Conservation (phyloP, 53 echinoderm and acorn worm species). For the Holothuria scabra region DNA sequence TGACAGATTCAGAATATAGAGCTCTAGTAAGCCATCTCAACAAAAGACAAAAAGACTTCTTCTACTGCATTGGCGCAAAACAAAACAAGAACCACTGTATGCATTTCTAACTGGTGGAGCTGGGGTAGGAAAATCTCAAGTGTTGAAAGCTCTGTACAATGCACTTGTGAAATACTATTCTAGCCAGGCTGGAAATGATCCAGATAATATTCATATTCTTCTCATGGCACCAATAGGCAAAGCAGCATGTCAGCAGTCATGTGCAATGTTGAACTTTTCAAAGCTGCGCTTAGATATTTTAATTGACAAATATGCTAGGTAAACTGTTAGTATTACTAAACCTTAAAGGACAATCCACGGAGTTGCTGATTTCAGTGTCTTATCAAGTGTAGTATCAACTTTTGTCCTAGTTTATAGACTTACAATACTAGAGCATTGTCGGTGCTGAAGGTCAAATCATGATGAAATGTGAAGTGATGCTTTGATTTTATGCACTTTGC, state of each 20-base stretch:
- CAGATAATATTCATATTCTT: conserved; percentile 43
- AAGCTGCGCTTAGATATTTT: conserved; percentile 26
- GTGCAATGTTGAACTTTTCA: conserved; percentile 32
- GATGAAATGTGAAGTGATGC: too few species aligned
- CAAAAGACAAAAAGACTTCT: conserved; percentile 59
- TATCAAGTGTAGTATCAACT: too few species aligned
- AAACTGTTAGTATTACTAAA: too few species aligned
- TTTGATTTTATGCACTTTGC: too few species aligned
- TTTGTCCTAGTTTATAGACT: too few species aligned
- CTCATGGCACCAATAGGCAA: conserved; percentile 66
- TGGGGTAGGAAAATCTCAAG: conserved; percentile 65
- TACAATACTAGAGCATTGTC: too few species aligned
- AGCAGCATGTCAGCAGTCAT: conserved; percentile 49
- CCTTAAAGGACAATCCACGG: too few species aligned
- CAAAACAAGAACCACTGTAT: conserved; percentile 43
- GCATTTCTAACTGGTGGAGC: conserved; percentile 64
- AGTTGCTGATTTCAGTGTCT: too few species aligned
- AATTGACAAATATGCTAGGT: too few species aligned
- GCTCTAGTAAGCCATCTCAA: conserved; percentile 54
- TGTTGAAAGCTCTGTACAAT: conserved; percentile 55
- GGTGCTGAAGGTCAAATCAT: too few species aligned
- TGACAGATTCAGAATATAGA: conserved; percentile 54
- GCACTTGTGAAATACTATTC: conserved; percentile 35
- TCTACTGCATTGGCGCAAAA: conserved; percentile 50
- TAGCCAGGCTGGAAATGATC: conserved; percentile 33